A percentile compares a stretch with the other conserved stretches of the same genome.
These are phyloP conservation scores for Chironomus striatipennis DNA, from an alignment of 1,140 invertebrate species.

Conservation along the genomic window DNA sequence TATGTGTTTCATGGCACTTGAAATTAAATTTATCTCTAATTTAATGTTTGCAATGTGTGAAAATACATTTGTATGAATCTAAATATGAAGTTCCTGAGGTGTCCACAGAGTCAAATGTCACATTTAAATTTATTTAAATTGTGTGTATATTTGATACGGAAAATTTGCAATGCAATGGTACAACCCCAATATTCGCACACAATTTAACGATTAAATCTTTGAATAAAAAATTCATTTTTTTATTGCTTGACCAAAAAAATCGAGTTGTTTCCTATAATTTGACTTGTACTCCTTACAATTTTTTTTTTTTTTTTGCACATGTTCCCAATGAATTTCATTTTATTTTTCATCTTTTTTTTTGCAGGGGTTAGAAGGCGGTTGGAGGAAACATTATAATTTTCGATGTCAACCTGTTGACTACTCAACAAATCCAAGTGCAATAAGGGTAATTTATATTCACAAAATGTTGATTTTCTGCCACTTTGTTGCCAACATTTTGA, in stretches of 20 bases:
- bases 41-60: too few relatives aligned
- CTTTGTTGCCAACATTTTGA: slow-evolving; percentile 8
- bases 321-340: neutral
- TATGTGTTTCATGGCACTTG: too few relatives aligned
- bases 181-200: neutral
- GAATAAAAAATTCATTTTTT: neutral
- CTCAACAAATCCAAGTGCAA: slow-evolving; percentile 57
- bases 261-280: neutral
- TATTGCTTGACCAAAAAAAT: too few relatives aligned
- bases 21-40: too few relatives aligned
- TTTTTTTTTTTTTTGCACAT: neutral
- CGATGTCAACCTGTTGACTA: slow-evolving; percentile 79
- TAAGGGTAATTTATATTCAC: slow-evolving; percentile 52
- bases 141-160: neutral
- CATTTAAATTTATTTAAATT: slow-evolving; percentile 4
- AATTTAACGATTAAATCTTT: slow-evolving; percentile 17
- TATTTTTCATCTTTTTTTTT: neutral
- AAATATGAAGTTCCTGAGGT: neutral
- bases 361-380: slow-evolving; percentile 50
- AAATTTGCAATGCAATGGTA: neutral
- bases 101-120: neutral
- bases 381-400: slow-evolving; percentile 65
- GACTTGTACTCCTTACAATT: neutral
- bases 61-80: too few relatives aligned
- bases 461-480: slow-evolving; percentile 20